Evolutionary conservation across 2,888 invertebrate genomes (phyloP), one percentile per base, ranked within the genome.

Genomic region (Cantharis nigra): DNA sequence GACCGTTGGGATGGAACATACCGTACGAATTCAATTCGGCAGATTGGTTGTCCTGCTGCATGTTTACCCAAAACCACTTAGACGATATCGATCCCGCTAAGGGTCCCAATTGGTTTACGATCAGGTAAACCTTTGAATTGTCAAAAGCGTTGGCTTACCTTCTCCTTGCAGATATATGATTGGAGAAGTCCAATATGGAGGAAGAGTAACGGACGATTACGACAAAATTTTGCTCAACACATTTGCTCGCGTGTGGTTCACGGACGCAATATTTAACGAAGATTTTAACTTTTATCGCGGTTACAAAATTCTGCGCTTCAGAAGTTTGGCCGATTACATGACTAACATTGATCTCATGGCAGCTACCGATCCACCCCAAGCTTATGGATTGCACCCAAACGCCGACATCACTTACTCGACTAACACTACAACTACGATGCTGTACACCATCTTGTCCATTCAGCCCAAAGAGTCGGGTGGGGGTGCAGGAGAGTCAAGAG

Each of bases 1-100:
- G 97, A 0, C 96, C 97, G 0, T 91, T 97, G 0, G 97, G 97
- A 0, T 97, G 97, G 97, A 97, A 96, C 84, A 97, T 97, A 83
- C 97, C 97, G 0, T 97, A 97, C 84, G 97, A 97, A 87, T 97
- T 97, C 84, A 97, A 97, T 89, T 94, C 93, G 0, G 93, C 97
- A 9, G 97, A 97, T 87, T 96, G 96, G 96, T 89, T 94, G 79
- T 93, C 97, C 1, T 96, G 95, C 79, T 94, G 95, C 73, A 92
- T 96, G 89, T 97, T 96, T 86, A 91, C 96, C 7, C 96, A 96
- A 85, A 96, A 96, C 86, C 96, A 97, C 88, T 89, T 97, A 75
- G 96, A 96, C 85, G 92, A 93, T 78, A 90, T 95, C 80, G 96
- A 96, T 85, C 92, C 93, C 0, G 94, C 94, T 77, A 92, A 92